Evolutionary conservation across 2,113 vertebrate genomes (phyloP).

Genomic region (Anarrhichthys ocellatus): DNA sequence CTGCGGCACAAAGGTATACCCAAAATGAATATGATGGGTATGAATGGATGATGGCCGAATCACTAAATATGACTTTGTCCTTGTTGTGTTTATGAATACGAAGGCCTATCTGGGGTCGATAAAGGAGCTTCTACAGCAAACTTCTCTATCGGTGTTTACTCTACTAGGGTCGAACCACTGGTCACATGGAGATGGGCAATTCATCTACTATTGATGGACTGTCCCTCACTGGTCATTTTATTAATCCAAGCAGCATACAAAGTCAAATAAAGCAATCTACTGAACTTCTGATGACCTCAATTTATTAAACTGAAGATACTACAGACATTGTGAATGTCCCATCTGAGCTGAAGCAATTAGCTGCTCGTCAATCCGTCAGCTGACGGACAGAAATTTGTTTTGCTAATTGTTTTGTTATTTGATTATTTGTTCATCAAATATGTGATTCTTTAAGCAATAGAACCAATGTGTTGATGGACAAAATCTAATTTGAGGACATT

Average conservation of each 20-base stretch:
- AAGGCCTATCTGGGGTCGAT: neutral
- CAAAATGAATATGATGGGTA: slow-evolving; percentile 27
- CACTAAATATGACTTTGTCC: slow-evolving; percentile 23
- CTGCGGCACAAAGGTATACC: slow-evolving; percentile 18
- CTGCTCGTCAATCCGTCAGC: neutral
- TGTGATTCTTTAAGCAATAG: neutral
- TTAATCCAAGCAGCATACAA: slow-evolving; percentile 9
- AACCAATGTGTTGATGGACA: neutral
- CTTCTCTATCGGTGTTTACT: neutral
- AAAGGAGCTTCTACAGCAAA: neutral
- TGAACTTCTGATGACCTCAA: neutral
- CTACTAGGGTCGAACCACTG: neutral
- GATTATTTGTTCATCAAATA: neutral
- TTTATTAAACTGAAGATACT: neutral
- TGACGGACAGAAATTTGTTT: neutral
- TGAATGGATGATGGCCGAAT: neutral
- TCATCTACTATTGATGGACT: neutral
- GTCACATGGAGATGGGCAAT: slow-evolving; percentile 7
- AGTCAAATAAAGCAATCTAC: neutral
- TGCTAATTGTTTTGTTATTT: too few species aligned
- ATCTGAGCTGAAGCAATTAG: neutral
- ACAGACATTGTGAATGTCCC: neutral
- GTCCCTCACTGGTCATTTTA: slow-evolving; percentile 13
- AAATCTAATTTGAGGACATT: neutral
- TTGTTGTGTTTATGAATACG: neutral